Evolutionary conservation across 2,797 vertebrate genomes (phyloP).

Genomic region (Intellagama lesueurii): DNA sequence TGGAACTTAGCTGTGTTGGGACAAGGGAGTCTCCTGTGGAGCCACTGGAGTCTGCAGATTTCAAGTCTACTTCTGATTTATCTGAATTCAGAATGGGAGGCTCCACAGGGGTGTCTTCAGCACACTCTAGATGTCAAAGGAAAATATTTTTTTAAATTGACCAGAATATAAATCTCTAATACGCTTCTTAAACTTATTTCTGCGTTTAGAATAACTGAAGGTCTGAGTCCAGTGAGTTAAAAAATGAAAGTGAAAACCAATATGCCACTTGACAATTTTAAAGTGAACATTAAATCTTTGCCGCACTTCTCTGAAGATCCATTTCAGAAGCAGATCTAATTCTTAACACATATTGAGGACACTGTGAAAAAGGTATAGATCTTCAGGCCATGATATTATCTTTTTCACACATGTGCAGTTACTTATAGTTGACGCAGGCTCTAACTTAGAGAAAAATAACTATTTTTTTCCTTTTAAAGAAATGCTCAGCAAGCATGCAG

Average conservation of each 20-base stretch:
- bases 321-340: not conserved
- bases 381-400: not conserved
- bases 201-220: too few species aligned
- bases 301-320: not conserved
- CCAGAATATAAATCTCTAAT: not conserved
- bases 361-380: not conserved
- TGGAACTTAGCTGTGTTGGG: slow-evolving; percentile 44
- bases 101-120: not conserved
- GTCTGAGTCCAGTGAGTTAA: not conserved
- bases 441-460: too few species aligned
- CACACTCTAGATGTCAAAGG: slow-evolving; percentile 49
- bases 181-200: not conserved
- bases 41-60: slow-evolving; percentile 29
- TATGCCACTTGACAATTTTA: not conserved
- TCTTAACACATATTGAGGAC: not conserved
- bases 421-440: too few species aligned
- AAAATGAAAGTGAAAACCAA: not conserved
- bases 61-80: slow-evolving; percentile 44
- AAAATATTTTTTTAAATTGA: not conserved
- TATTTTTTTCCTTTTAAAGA: too few species aligned
- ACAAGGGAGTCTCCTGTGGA: slow-evolving; percentile 32
- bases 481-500: not conserved
- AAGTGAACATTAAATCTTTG: not conserved
- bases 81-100: slow-evolving; percentile 11
- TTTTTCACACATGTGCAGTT: not conserved